phyloP scores from a whole-genome alignment of 2,113 vertebrate species.

The Eleginops maclovinus region DNA sequence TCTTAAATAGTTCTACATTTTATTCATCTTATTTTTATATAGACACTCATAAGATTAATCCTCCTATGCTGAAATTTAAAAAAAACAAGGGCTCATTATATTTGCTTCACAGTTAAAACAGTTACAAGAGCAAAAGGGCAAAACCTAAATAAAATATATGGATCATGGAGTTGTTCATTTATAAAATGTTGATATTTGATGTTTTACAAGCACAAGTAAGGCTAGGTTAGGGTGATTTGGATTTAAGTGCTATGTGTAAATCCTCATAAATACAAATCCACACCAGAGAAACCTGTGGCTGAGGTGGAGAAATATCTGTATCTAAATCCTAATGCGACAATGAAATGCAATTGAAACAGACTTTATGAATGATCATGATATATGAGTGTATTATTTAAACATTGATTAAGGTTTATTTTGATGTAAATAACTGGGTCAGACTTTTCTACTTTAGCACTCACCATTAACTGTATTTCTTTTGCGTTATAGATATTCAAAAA shows the following conservation, averaged over 20 bases:
- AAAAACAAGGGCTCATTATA: background rate
- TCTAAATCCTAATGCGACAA: background rate
- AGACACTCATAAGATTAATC: background rate
- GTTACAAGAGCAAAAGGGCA: no score
- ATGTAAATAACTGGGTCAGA: conserved; percentile 9
- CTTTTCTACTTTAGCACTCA: background rate
- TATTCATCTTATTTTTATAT: background rate
- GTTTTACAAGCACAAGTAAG: no score
- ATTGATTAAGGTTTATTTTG: background rate
- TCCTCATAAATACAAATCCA: background rate
- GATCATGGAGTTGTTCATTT: background rate
- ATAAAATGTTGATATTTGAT: background rate
- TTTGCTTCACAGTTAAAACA: background rate
- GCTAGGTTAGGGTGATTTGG: no score
- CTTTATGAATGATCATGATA: background rate
- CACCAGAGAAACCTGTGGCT: no score
- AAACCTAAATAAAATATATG: no score
- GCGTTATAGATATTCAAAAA: conserved; percentile 27
- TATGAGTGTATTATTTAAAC: background rate
- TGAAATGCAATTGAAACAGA: background rate
- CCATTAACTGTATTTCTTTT: conserved; percentile 27
- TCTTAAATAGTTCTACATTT: background rate
- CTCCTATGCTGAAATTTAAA: background rate
- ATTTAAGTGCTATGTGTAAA: background rate
- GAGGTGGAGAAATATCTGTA: background rate